A percentile compares a stretch with the other conserved stretches of the same genome.
These are phyloP conservation scores for Caenorhabditis tropicalis DNA, from an alignment of 1,140 invertebrate species.

Conservation along the genomic window DNA sequence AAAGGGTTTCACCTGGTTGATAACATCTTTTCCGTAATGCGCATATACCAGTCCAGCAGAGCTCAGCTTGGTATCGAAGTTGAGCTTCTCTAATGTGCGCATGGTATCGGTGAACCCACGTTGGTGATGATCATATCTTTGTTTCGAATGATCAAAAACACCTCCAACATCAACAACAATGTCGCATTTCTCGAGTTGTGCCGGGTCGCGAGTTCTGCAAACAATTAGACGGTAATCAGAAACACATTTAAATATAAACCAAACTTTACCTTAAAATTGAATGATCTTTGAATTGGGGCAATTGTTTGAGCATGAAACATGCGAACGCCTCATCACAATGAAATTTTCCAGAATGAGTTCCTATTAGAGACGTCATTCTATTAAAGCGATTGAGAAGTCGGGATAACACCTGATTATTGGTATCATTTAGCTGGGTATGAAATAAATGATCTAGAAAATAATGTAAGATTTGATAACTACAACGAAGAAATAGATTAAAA, in stretches of 20 bases:
- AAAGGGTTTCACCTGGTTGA: conserved; percentile 76
- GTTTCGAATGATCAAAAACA: conserved; percentile 80
- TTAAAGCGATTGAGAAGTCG: neutral
- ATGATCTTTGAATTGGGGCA: conserved; percentile 84
- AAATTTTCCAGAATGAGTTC: conserved; percentile 80
- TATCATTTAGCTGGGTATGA: no score
- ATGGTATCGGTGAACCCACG: conserved; percentile 79
- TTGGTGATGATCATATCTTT: conserved; percentile 95
- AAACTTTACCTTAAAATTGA: conserved; percentile 82
- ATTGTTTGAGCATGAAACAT: conserved; percentile 85
- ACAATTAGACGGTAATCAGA: conserved; percentile 17
- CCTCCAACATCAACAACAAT: conserved; percentile 96
- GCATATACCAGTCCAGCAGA: conserved; percentile 92
- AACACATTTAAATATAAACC: no score
- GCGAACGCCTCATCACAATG: conserved; percentile 96
- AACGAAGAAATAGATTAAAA: no score
- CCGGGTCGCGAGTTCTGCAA: conserved; percentile 76
- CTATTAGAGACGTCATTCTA: conserved; percentile 72
- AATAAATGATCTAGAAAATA: no score
- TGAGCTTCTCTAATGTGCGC: conserved; percentile 74
- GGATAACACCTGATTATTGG: neutral
- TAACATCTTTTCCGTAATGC: conserved; percentile 85
- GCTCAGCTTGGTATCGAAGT: conserved; percentile 80
- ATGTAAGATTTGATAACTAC: no score
- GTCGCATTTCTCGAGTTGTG: conserved; percentile 83